Conservation (phyloP, 2,113 vertebrate species). For the Erythrolamprus reginae region DNA sequence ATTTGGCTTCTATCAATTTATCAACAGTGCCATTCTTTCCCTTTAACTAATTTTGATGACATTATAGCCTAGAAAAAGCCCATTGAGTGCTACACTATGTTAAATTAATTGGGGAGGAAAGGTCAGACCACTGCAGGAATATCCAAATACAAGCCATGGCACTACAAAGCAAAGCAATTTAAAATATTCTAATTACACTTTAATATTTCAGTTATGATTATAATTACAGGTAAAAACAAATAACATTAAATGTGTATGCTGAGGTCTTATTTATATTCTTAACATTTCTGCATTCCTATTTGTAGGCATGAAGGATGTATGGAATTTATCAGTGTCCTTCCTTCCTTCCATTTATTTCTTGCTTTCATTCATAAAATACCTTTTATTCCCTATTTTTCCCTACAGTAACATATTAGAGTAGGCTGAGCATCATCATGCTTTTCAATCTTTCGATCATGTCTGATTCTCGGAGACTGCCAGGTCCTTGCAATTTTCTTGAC, state of each 20-base stretch:
- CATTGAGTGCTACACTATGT: slow-evolving; percentile 49
- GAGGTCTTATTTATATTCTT: slow-evolving; percentile 16
- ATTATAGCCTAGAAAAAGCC: slow-evolving; percentile 60
- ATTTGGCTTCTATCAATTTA: slow-evolving; percentile 70
- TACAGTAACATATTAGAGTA: neutral
- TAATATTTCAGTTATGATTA: slow-evolving; percentile 45
- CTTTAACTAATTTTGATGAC: slow-evolving; percentile 65
- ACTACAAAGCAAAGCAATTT: slow-evolving; percentile 50
- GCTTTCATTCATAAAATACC: neutral
- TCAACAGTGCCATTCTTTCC: slow-evolving; percentile 67
- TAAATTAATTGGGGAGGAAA: slow-evolving; percentile 67
- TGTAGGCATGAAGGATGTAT: neutral
- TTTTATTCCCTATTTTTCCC: neutral
- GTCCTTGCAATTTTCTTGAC: neutral
- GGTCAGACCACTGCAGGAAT: slow-evolving; percentile 56
- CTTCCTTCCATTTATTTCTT: neutral
- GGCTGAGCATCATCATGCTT: neutral
- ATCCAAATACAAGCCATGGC: slow-evolving; percentile 50
- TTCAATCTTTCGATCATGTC: neutral
- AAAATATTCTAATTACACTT: slow-evolving; percentile 45
- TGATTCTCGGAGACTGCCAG: neutral
- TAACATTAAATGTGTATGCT: slow-evolving; percentile 13
- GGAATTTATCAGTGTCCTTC: neutral
- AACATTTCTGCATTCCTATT: neutral
- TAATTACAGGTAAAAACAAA: slow-evolving; percentile 37